Percentiles rank a stretch among this genome's conserved stretches.
phyloP scores from a whole-genome alignment of 2,797 vertebrate species.

The Erpetoichthys calabaricus region DNA sequence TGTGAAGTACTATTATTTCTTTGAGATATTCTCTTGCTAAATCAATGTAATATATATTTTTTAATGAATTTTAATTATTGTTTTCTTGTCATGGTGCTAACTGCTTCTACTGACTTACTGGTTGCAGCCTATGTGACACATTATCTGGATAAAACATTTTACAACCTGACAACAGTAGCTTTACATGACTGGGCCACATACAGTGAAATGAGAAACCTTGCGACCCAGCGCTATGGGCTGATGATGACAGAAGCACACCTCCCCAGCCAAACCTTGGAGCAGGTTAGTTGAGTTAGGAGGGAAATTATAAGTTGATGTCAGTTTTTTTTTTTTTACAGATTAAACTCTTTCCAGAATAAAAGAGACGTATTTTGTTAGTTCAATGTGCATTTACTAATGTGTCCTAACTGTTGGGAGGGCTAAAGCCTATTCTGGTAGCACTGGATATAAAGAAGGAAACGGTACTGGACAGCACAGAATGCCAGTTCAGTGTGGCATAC shows the following conservation, averaged over 20 bases:
- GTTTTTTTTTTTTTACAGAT: too few relatives aligned
- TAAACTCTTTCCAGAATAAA: too few relatives aligned
- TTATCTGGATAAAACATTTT: constrained; percentile 96
- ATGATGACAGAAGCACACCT: constrained; percentile 92
- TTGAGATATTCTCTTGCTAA: too few relatives aligned
- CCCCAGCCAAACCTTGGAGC: constrained; percentile 94
- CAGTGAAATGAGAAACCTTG: constrained; percentile 97
- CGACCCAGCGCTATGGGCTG: constrained; percentile 85
- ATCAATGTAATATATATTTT: too few relatives aligned
- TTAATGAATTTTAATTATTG: neutral
- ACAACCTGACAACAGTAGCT: constrained; percentile 92
- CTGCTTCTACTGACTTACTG: neutral
- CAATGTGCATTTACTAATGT: neutral
- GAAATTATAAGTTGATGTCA: neutral
- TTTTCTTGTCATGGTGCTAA: constrained; percentile 1
- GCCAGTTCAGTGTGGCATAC: too few relatives aligned
- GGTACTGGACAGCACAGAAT: too few relatives aligned
- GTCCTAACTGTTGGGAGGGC: too few relatives aligned
- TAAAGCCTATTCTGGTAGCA: too few relatives aligned
- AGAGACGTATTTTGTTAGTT: neutral
- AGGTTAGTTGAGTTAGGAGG: constrained; percentile 44
- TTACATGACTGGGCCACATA: constrained; percentile 98
- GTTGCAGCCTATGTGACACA: constrained; percentile 82
- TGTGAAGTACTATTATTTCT: too few relatives aligned
- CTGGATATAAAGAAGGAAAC: too few relatives aligned